Percentiles rank a stretch among this genome's conserved stretches.
Evolutionary conservation across 2,888 invertebrate genomes (phyloP).

Genomic region (Panopea generosa): DNA sequence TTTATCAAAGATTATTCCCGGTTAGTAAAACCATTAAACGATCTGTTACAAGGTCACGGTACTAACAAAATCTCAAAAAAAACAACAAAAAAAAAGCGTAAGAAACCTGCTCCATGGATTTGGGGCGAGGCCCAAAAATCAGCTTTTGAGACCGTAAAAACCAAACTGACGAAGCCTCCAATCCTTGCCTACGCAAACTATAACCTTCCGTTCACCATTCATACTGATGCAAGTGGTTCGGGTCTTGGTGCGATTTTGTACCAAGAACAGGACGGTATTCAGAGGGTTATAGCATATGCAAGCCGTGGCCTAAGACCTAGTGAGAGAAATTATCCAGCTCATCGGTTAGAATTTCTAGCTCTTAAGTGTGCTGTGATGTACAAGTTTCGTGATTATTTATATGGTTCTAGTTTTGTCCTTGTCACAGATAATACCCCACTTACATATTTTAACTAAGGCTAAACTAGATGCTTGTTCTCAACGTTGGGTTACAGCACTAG

Average conservation of each 20-base stretch:
- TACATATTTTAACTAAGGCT: not conserved
- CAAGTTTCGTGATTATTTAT: not conserved
- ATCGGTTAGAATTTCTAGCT: slow-evolving; percentile 3
- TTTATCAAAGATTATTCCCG: slow-evolving; percentile 5
- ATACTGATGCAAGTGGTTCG: slow-evolving; percentile 21
- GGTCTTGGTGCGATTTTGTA: slow-evolving; percentile 36
- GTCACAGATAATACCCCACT: slow-evolving; percentile 4
- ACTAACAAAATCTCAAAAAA: slow-evolving; percentile 6
- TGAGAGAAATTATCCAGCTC: slow-evolving; percentile 19
- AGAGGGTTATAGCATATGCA: slow-evolving; percentile 34
- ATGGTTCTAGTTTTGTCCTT: not conserved
- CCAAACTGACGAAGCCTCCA: slow-evolving; percentile 26
- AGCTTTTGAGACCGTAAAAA: slow-evolving; percentile 31
- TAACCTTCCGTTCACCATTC: slow-evolving; percentile 41
- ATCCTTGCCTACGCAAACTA: slow-evolving; percentile 35
- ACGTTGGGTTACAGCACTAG: too few species aligned
- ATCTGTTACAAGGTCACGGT: slow-evolving; percentile 1
- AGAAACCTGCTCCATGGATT: slow-evolving; percentile 6
- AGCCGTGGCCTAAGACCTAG: slow-evolving; percentile 22
- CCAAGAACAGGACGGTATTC: slow-evolving; percentile 25
- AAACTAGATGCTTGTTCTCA: too few species aligned
- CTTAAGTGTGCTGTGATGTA: slow-evolving; percentile 1
- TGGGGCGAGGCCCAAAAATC: slow-evolving; percentile 22
- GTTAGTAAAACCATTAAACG: slow-evolving; percentile 6
- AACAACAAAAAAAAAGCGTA: not conserved